These are phyloP conservation scores for Eunapius fragilis DNA, from an alignment of 37 sponge, comb jelly and placozoan species.

Conservation along the genomic window DNA sequence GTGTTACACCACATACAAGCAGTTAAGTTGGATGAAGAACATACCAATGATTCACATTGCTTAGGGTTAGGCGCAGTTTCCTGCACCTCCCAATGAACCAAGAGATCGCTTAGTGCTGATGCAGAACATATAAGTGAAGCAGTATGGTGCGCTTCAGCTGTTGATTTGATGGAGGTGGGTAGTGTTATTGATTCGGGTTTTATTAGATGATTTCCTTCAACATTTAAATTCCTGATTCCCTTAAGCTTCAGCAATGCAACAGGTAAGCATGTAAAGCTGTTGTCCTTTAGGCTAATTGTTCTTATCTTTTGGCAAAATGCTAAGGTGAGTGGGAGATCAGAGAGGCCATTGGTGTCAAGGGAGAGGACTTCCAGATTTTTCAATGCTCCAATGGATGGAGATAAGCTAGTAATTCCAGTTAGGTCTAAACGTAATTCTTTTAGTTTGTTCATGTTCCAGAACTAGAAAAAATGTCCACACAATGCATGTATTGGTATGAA, in stretches of 20 bases:
- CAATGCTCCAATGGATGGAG: constrained; percentile 68
- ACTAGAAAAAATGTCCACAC: constrained; percentile 18
- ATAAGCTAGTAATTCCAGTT: constrained; percentile 28
- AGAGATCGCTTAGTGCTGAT: no score
- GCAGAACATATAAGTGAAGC: no score
- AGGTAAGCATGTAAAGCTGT: constrained; percentile 42
- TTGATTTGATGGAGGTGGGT: no score
- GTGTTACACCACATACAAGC: no score
- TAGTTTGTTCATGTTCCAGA: constrained; percentile 62
- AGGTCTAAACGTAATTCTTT: constrained; percentile 43
- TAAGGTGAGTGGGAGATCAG: constrained; percentile 60
- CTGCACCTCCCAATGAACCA: no score
- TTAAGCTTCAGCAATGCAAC: constrained; percentile 31
- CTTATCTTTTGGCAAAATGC: constrained; percentile 49
- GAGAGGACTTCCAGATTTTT: constrained; percentile 52
- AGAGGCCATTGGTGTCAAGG: constrained; percentile 48
- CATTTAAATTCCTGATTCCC: constrained; percentile 27
- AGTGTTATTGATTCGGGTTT: neutral
- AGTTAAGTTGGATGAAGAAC: no score
- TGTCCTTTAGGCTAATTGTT: constrained; percentile 26
- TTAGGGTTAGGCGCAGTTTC: no score
- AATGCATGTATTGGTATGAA: no score
- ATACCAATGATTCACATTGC: no score
- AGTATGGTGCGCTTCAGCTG: no score
- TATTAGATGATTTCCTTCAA: constrained; percentile 39